phyloP scores from a whole-genome alignment of 2,797 vertebrate genomes.

The Eptatretus atami region DNA sequence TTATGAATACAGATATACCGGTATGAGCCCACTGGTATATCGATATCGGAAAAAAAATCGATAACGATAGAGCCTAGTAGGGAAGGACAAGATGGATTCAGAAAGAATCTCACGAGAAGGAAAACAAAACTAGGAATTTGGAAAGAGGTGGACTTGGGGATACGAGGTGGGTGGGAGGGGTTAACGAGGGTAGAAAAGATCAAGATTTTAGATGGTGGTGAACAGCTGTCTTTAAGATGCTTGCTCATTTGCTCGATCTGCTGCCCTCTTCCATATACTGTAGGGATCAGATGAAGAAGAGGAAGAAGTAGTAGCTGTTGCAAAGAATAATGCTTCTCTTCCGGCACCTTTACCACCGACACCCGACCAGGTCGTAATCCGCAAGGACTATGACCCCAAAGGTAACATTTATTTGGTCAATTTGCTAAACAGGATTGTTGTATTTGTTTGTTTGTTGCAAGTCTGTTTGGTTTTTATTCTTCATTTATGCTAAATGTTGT shows the following conservation, averaged over 20 bases:
- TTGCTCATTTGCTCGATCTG: background rate
- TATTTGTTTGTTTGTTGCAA: no score
- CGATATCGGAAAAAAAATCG: no score
- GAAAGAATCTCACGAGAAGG: no score
- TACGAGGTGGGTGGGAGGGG: background rate
- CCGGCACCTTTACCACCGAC: slow-evolving; percentile 80
- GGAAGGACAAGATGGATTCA: no score
- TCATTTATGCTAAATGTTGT: no score
- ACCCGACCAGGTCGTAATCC: slow-evolving; percentile 87
- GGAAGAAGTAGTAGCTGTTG: slow-evolving; percentile 50
- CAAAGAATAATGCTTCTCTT: slow-evolving; percentile 74
- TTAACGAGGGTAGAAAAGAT: no score
- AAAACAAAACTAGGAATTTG: background rate
- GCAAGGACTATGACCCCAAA: slow-evolving; percentile 94
- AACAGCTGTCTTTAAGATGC: background rate
- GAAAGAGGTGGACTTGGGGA: background rate
- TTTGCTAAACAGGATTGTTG: no score
- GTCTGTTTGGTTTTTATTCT: no score
- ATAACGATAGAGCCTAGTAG: no score
- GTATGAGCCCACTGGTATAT: no score
- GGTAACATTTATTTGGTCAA: slow-evolving; percentile 18
- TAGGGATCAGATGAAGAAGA: slow-evolving; percentile 94
- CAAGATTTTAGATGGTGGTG: background rate
- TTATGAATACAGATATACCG: no score
- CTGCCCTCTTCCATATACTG: background rate